Conservation (phyloP, 2,797 vertebrate genomes). For the Holocentrus rufus region DNA sequence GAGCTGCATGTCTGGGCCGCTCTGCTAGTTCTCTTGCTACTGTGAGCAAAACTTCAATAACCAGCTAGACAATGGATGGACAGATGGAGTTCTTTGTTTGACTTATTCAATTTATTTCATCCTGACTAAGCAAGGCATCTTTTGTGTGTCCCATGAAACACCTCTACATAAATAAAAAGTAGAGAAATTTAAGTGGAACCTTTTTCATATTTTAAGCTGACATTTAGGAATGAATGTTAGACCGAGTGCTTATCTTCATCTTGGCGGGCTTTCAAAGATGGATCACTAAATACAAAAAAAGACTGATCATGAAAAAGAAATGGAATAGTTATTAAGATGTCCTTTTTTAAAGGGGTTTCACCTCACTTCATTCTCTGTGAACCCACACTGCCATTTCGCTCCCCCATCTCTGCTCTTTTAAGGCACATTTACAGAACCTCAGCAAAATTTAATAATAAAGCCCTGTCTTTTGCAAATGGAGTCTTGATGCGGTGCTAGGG, state of each 20-base stretch:
- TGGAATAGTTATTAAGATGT: not conserved
- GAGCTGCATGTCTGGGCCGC: no score
- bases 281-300: no score
- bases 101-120: no score
- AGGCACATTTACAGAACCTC: not conserved
- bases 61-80: no score
- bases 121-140: no score
- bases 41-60: no score
- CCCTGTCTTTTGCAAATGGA: not conserved
- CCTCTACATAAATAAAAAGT: not conserved
- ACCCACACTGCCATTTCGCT: not conserved
- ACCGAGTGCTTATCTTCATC: not conserved
- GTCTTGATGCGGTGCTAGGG: not conserved
- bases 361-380: not conserved
- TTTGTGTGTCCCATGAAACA: no score
- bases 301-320: not conserved
- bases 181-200: not conserved
- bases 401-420: not conserved
- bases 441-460: slow-evolving; percentile 7
- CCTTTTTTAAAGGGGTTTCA: not conserved
- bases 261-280: no score
- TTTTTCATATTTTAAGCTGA: not conserved
- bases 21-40: no score
- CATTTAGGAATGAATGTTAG: not conserved
- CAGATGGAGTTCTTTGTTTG: no score